A percentile compares a stretch with the other conserved stretches of the same genome.
phyloP scores from a whole-genome alignment of 2,888 invertebrate genomes.

The Mylabris sibirica region DNA sequence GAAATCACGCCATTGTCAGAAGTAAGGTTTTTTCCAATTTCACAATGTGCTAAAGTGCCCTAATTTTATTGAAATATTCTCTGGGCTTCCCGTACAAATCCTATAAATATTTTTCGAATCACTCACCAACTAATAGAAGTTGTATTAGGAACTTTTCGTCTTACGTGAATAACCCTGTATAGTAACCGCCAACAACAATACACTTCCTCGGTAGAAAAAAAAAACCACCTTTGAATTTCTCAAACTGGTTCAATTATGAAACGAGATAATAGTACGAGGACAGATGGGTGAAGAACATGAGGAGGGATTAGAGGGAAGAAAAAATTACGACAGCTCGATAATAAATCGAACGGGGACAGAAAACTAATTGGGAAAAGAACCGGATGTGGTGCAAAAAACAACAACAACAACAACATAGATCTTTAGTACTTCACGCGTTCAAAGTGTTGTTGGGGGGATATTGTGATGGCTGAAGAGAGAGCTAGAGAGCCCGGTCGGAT shows the following conservation, averaged over 20 bases:
- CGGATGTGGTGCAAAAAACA: constrained; percentile 54
- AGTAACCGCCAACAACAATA: not conserved
- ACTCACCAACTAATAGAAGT: too few relatives aligned
- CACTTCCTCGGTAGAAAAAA: not conserved
- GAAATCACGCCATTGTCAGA: too few relatives aligned
- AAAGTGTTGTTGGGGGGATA: constrained; percentile 39
- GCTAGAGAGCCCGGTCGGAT: constrained; percentile 35
- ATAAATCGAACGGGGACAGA: constrained; percentile 39
- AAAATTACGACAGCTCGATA: constrained; percentile 6
- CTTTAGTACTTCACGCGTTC: constrained; percentile 48
- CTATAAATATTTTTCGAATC: too few relatives aligned
- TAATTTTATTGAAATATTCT: too few relatives aligned
- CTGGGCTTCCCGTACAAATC: too few relatives aligned
- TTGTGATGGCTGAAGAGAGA: constrained; percentile 38
- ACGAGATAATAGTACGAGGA: constrained; percentile 30
- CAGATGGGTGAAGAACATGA: constrained; percentile 25
- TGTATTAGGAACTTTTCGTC: too few relatives aligned
- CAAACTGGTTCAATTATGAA: not conserved
- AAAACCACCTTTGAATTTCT: not conserved
- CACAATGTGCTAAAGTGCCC: too few relatives aligned
- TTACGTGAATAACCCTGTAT: too few relatives aligned
- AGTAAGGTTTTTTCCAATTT: too few relatives aligned
- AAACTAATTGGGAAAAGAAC: constrained; percentile 55
- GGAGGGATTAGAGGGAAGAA: constrained; percentile 12
- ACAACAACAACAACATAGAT: constrained; percentile 26